Conservation (phyloP, 2,113 vertebrate genomes). For the Tupaia tana region DNA sequence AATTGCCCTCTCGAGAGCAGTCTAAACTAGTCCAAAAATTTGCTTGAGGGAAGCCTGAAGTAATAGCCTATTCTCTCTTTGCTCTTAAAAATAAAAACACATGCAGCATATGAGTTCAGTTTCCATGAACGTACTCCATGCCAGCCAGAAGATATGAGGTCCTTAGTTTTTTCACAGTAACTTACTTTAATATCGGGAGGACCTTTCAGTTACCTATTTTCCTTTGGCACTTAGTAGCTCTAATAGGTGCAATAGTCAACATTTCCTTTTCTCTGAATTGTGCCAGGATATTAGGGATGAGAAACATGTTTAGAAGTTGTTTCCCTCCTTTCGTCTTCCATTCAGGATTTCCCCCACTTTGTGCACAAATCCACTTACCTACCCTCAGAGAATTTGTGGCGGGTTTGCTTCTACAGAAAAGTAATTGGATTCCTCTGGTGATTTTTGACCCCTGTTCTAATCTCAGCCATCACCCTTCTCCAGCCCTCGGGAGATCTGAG, state of each 20-base stretch:
- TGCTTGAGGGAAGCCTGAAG: slow-evolving; percentile 35
- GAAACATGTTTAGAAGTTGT: neutral
- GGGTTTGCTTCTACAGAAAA: slow-evolving; percentile 1
- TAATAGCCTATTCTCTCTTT: slow-evolving; percentile 22
- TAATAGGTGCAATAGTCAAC: neutral
- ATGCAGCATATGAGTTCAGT: neutral
- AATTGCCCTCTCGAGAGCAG: neutral
- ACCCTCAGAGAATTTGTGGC: neutral
- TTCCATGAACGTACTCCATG: neutral
- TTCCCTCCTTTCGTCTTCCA: neutral
- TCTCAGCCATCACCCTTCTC: neutral
- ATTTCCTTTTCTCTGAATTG: neutral
- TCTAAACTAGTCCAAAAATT: slow-evolving; percentile 14
- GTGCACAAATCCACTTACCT: neutral
- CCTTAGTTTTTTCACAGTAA: neutral
- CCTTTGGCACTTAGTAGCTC: neutral
- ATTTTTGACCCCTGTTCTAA: slow-evolving; percentile 20
- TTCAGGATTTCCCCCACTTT: neutral
- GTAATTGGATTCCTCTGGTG: neutral
- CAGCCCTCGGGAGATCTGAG: neutral
- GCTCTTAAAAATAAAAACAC: slow-evolving; percentile 61
- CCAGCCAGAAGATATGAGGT: neutral
- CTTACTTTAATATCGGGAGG: neutral
- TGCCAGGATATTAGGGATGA: neutral
- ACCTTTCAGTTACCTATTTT: neutral